Evolutionary conservation across 2,113 vertebrate genomes (phyloP).

Genomic region (Archilochus colubris): DNA sequence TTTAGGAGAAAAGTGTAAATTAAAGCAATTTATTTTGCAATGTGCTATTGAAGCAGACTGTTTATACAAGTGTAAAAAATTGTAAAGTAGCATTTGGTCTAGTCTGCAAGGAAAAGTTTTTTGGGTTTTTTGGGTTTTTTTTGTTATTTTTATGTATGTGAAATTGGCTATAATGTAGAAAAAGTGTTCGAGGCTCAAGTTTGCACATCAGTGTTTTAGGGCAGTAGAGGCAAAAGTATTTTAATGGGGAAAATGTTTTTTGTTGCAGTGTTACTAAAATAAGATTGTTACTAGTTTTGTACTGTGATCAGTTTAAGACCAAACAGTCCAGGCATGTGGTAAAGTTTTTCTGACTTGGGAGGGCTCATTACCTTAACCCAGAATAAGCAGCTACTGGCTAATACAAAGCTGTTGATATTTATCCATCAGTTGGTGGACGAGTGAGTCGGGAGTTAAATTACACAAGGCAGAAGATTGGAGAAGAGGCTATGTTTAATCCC

Average conservation of each 20-base stretch:
- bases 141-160: not conserved
- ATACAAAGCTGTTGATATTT: conserved; percentile 54
- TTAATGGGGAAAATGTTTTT: not conserved
- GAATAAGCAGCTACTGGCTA: conserved; percentile 25
- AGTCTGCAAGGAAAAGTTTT: conserved; percentile 43
- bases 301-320: not conserved
- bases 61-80: conserved; percentile 77
- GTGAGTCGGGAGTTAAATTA: conserved; percentile 97
- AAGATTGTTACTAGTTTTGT: not conserved
- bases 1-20: conserved; percentile 75
- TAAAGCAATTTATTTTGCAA: conserved; percentile 75
- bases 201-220: not conserved
- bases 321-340: not conserved
- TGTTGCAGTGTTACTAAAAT: not conserved
- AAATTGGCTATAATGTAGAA: conserved; percentile 17
- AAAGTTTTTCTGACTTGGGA: not conserved
- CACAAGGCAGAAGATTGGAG: conserved; percentile 97
- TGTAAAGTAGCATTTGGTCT: conserved; percentile 67
- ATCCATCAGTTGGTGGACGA: conserved; percentile 90
- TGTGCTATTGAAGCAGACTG: conserved; percentile 66
- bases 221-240: not conserved
- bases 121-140: not conserved
- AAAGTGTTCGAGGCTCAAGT: not conserved
- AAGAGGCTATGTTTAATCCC: conserved; percentile 98
- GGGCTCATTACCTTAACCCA: not conserved